These are phyloP conservation scores for Drosophila stalkeri DNA, from an alignment of 2,888 invertebrate genomes.

Conservation along the genomic window DNA sequence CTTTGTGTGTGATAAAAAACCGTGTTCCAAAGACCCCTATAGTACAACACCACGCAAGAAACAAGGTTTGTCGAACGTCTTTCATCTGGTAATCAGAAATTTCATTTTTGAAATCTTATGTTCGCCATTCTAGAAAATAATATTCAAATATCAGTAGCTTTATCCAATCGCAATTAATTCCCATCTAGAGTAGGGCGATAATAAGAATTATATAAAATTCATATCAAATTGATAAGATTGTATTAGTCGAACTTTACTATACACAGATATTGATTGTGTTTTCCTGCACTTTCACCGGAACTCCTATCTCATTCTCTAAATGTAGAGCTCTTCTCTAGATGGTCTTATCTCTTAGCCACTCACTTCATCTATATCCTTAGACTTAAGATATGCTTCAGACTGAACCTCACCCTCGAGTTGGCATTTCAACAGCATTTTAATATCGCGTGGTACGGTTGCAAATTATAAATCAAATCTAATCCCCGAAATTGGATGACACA, in stretches of 20 bases:
- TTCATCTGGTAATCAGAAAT: slow-evolving; percentile 39
- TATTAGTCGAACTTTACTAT: no score
- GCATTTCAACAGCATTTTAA: slow-evolving; percentile 66
- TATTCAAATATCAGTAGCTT: slow-evolving; percentile 8
- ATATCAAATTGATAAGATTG: not conserved
- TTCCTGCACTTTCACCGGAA: not conserved
- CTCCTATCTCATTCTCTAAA: not conserved
- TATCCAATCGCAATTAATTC: not conserved
- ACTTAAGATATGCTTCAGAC: slow-evolving; percentile 50
- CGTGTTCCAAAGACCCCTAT: slow-evolving; percentile 82
- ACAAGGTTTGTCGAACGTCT: slow-evolving; percentile 78
- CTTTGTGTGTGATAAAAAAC: slow-evolving; percentile 56
- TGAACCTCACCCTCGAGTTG: slow-evolving; percentile 69
- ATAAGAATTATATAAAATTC: not conserved
- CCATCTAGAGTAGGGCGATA: slow-evolving; percentile 31
- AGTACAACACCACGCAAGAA: slow-evolving; percentile 84
- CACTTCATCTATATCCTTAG: slow-evolving; percentile 57
- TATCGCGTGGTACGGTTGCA: slow-evolving; percentile 59
- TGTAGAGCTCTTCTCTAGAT: slow-evolving; percentile 36
- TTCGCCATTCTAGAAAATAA: slow-evolving; percentile 20
- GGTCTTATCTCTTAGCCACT: slow-evolving; percentile 24
- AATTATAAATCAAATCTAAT: slow-evolving; percentile 13
- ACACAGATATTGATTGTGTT: not conserved
- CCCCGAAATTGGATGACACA: slow-evolving; percentile 14
- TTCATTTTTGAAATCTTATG: slow-evolving; percentile 35